Evolutionary conservation across 2,888 invertebrate species (phyloP), one percentile per base, ranked within the genome.

Genomic region (Drosophila phalerata): DNA sequence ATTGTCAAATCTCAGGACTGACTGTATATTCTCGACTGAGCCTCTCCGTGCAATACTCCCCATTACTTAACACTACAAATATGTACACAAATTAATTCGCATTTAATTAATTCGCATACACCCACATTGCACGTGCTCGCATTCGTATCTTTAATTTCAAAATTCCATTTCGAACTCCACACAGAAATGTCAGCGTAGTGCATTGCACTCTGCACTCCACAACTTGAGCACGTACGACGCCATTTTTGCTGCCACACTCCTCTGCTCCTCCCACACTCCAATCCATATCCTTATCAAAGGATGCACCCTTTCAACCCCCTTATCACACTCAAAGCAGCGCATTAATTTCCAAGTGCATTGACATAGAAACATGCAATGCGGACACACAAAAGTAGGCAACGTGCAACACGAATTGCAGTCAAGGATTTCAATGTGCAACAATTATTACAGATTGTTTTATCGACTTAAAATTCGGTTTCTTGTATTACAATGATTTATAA

Each of bases 311-410:
- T 6, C 22, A 5, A 0, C 32, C 13, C 5, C 37, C 45, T 11
- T 25, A 9, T 47, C 15, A 10, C 52, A 13, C 49, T 55, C 52
- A 15, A 55, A 45, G 73, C 69, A 56, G 69, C 60, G 53, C 66
- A 78, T 79, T 80, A 79, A 76, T 72, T 72, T 76, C 67, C 69
- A 80, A 83, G 73, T 76, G 76, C 76, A 83, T 83, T 83, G 87
- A 88, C 88, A 88, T 76, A 89, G 77, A 88, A 87, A 87, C 74
- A 73, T 67, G 77, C 72, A 78, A 65, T 63, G 55, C 9, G 10
- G 64, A 53, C 72, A 72, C 79, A 52, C 62, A 70, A 77, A 84
- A 88, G 83, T 77, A 79, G 79, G 88, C 88, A 77, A 78, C 57
- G 19, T 55, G 77, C 67, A 72, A 57, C 57, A 30, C 34, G 55